Percentiles rank a stretch among this genome's conserved stretches.
Evolutionary conservation across 2,888 invertebrate genomes (phyloP).

Genomic region (Pollenia griseotomentosa): DNA sequence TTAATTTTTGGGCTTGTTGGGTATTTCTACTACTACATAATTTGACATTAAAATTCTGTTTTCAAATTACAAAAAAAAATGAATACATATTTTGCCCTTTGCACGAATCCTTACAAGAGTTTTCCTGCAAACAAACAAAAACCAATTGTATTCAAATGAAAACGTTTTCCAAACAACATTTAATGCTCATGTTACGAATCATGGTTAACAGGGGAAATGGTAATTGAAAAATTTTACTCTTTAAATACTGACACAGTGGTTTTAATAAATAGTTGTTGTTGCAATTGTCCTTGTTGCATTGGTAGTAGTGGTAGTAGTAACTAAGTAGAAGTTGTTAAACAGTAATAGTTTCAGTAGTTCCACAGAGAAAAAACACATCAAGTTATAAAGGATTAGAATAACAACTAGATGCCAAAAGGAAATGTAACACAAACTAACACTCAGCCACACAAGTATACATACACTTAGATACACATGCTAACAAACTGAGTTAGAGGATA

Average conservation of each 20-base stretch:
- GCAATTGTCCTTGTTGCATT: conserved; percentile 1
- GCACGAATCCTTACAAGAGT: not conserved
- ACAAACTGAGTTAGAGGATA: not conserved
- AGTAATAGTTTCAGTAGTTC: conserved; percentile 1
- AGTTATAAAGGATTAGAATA: conserved; percentile 40
- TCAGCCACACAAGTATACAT: not conserved
- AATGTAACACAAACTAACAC: conserved; percentile 32
- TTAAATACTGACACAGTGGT: conserved; percentile 12
- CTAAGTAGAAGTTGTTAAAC: conserved; percentile 5
- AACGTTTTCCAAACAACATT: conserved; percentile 49
- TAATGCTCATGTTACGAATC: conserved; percentile 59
- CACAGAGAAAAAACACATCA: not conserved
- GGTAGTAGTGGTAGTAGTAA: not conserved
- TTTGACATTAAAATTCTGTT: not conserved
- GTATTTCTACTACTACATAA: not conserved
- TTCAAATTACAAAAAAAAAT: not conserved
- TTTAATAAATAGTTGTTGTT: not conserved
- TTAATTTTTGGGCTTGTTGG: no score
- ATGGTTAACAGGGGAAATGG: conserved; percentile 52
- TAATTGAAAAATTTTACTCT: conserved; percentile 52
- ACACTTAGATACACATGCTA: not conserved
- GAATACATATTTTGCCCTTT: not conserved
- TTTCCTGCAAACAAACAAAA: not conserved
- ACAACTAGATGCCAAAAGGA: conserved; percentile 7
- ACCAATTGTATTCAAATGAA: conserved; percentile 25